phyloP scores from a whole-genome alignment of 2,888 invertebrate genomes.

The Clunio marinus region DNA sequence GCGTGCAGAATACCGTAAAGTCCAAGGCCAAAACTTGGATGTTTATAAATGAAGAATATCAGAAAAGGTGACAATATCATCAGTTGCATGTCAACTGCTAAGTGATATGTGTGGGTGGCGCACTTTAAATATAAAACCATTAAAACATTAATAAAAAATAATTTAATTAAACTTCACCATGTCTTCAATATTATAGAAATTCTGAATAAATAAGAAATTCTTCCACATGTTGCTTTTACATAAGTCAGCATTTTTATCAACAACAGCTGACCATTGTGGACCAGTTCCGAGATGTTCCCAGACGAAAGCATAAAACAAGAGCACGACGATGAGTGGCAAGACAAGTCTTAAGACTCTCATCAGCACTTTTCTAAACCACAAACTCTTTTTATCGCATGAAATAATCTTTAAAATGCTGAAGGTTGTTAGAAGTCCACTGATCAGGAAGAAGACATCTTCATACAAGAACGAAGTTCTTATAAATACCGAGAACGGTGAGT shows the following conservation, averaged over 20 bases:
- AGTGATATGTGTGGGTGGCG: constrained; percentile 69
- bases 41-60: constrained; percentile 60
- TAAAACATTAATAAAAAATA: not conserved
- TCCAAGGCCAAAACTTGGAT: constrained; percentile 55
- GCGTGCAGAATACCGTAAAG: constrained; percentile 57
- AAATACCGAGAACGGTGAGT: constrained; percentile 58
- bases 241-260: constrained; percentile 60
- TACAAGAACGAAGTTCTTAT: constrained; percentile 62
- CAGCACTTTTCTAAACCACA: constrained; percentile 56
- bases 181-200: constrained; percentile 64
- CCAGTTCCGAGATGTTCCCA: constrained; percentile 62
- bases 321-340: constrained; percentile 59
- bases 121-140: constrained; percentile 55
- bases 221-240: constrained; percentile 66
- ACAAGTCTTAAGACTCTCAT: constrained; percentile 62
- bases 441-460: constrained; percentile 63
- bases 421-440: constrained; percentile 63
- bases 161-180: too few species aligned
- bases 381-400: constrained; percentile 54
- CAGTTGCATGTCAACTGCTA: constrained; percentile 70
- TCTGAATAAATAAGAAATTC: constrained; percentile 64
- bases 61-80: constrained; percentile 62
- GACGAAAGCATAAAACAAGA: constrained; percentile 64
- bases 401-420: constrained; percentile 58
- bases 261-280: constrained; percentile 63